A percentile compares a stretch with the other conserved stretches of the same genome.
Conservation (phyloP, 2,113 vertebrate genomes). For the Dipodomys spectabilis region DNA sequence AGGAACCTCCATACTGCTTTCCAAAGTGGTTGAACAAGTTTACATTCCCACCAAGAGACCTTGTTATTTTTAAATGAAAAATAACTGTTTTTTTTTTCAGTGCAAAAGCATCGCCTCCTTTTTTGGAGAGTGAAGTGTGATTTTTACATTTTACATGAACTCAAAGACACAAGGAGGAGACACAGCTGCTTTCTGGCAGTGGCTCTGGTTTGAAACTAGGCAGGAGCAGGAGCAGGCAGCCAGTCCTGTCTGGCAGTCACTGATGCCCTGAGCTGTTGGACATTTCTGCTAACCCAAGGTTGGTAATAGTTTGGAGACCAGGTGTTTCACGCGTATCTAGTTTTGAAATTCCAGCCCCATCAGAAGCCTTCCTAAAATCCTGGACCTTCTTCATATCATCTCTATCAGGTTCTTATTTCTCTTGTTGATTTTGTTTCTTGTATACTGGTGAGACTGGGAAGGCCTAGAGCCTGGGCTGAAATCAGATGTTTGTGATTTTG, state of each 20-base stretch:
- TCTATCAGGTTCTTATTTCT: background rate
- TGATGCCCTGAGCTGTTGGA: background rate
- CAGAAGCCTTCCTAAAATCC: background rate
- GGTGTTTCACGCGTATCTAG: background rate
- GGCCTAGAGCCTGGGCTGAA: background rate
- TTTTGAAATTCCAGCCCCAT: background rate
- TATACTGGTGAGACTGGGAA: background rate
- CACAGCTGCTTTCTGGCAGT: background rate
- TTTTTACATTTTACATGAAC: background rate
- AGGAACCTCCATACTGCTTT: too few relatives aligned
- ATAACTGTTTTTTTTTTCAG: background rate
- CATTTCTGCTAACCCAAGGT: background rate
- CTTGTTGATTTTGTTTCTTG: background rate
- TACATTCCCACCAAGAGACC: too few relatives aligned
- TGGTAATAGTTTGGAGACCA: background rate
- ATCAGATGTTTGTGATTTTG: rapidly evolving
- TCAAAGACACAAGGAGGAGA: background rate
- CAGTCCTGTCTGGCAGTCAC: background rate
- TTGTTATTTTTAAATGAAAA: conserved; percentile 10
- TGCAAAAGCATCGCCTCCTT: background rate
- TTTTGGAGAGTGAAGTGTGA: background rate
- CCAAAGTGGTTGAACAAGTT: too few relatives aligned
- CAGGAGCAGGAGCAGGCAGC: background rate
- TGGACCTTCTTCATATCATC: rapidly evolving
- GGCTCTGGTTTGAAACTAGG: background rate